These are phyloP conservation scores for Scolopax bukidnonensis DNA, from an alignment of 2,797 vertebrate species.

Conservation along the genomic window DNA sequence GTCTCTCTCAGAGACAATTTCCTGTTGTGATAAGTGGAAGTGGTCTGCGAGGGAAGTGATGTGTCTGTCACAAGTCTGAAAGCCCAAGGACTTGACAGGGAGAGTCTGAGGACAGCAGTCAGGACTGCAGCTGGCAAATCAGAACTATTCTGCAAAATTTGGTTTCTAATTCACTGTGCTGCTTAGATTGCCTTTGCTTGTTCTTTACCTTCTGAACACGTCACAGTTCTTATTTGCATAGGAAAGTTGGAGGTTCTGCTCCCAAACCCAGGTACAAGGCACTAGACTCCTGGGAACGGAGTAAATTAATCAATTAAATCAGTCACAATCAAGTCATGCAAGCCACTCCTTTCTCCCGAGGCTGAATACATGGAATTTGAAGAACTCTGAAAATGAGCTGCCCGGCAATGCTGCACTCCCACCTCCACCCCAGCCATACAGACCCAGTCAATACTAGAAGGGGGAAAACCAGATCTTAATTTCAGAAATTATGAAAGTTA, in stretches of 20 bases:
- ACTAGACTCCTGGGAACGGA: not conserved
- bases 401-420: not conserved
- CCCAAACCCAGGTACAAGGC: not conserved
- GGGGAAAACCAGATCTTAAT: not conserved
- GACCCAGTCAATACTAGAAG: not conserved
- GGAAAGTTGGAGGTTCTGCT: not conserved
- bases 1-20: not conserved
- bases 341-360: not conserved
- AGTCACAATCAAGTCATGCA: not conserved
- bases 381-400: not conserved
- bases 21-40: slow-evolving; percentile 29
- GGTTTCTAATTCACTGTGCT: not conserved
- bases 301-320: not conserved
- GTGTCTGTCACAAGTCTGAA: slow-evolving; percentile 32
- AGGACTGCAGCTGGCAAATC: not conserved
- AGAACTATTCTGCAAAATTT: not conserved
- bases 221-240: not conserved
- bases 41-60: slow-evolving; percentile 33
- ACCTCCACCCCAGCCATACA: not conserved
- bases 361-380: not conserved
- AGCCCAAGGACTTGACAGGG: not conserved
- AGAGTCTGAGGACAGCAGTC: not conserved
- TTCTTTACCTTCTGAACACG: not conserved
- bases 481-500: not conserved
- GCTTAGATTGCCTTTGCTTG: not conserved